These are phyloP conservation scores for Scaptomyza reducta DNA, from an alignment of 2,888 invertebrate genomes.

Conservation along the genomic window DNA sequence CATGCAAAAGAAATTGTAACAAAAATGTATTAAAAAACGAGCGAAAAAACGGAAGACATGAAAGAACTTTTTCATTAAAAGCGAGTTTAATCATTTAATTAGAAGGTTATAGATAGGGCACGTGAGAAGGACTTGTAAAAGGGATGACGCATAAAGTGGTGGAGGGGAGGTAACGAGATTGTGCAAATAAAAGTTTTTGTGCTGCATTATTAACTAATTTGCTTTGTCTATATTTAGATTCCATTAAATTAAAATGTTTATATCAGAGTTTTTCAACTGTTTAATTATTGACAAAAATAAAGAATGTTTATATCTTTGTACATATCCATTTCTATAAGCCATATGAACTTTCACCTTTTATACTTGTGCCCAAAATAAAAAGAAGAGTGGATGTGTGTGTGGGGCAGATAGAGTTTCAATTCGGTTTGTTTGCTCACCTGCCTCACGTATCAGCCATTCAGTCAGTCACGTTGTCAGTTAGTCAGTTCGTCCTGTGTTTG, in stretches of 20 bases:
- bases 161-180: neutral
- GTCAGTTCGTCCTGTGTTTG: slow-evolving; percentile 45
- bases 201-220: neutral
- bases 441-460: slow-evolving; percentile 45
- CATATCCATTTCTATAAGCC: neutral
- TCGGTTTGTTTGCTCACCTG: slow-evolving; percentile 55
- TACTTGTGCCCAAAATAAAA: neutral
- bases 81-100: slow-evolving; percentile 73
- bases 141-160: neutral
- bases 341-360: slow-evolving; percentile 1
- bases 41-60: slow-evolving; percentile 11
- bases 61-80: slow-evolving; percentile 63
- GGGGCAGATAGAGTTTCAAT: slow-evolving; percentile 53
- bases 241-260: neutral
- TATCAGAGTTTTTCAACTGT: neutral
- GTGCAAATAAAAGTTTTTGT: neutral
- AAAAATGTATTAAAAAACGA: slow-evolving; percentile 30
- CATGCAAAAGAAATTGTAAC: slow-evolving; percentile 42
- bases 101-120: slow-evolving; percentile 28
- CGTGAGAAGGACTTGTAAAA: slow-evolving; percentile 9
- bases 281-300: no score
- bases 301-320: neutral
- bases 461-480: slow-evolving; percentile 33
- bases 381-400: slow-evolving; percentile 16
- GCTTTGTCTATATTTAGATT: neutral